phyloP scores from a whole-genome alignment of 1,140 invertebrate species.

The Ctenoplectra terminalis region DNA sequence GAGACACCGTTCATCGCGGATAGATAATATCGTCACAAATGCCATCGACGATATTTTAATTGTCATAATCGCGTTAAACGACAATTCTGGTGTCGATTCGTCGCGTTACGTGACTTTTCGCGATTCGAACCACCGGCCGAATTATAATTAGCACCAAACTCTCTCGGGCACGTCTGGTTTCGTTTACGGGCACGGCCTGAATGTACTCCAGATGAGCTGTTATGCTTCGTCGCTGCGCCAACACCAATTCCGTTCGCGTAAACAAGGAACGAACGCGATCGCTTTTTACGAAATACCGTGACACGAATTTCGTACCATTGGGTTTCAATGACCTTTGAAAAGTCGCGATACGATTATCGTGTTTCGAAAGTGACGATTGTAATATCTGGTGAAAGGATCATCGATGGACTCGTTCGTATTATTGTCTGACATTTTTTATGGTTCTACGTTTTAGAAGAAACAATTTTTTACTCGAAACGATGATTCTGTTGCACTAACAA shows the following conservation, averaged over 20 bases:
- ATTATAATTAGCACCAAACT: slow-evolving; percentile 51
- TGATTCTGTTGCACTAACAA: too few species aligned
- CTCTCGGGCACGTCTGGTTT: slow-evolving; percentile 36
- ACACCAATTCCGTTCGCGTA: slow-evolving; percentile 1
- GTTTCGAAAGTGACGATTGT: background rate
- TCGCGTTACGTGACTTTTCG: slow-evolving; percentile 38
- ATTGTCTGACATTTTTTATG: too few species aligned
- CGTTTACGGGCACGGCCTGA: slow-evolving; percentile 24
- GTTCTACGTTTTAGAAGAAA: too few species aligned
- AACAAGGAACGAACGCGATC: slow-evolving; percentile 15
- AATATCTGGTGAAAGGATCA: background rate
- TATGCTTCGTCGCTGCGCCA: background rate
- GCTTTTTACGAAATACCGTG: background rate
- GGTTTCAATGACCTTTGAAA: background rate
- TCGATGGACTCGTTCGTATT: background rate
- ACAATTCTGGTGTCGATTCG: background rate
- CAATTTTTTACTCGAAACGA: too few species aligned
- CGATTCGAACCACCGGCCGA: background rate
- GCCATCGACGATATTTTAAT: slow-evolving; percentile 22
- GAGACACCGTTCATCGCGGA: background rate
- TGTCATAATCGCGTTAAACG: slow-evolving; percentile 22
- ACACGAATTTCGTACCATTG: background rate
- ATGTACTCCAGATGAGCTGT: slow-evolving; percentile 49
- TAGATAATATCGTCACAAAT: background rate
- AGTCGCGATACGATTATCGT: background rate